Percentiles rank a stretch among this genome's conserved stretches.
Conservation (phyloP, 2,797 vertebrate genomes). For the Pogonophryne albipinna region DNA sequence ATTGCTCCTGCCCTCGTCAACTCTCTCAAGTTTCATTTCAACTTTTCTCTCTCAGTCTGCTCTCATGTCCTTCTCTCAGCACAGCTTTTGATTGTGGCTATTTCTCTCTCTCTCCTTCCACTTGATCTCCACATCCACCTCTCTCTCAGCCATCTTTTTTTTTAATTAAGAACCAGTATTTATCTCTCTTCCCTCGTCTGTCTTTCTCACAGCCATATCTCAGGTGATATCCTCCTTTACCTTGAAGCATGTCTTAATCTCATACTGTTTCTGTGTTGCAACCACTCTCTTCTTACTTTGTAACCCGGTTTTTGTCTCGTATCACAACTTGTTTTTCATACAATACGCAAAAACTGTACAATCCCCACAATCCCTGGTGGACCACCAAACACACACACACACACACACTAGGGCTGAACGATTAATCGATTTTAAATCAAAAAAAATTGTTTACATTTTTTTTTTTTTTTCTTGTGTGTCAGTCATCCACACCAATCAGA, state of each 20-base stretch:
- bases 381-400: no score
- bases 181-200: conserved; percentile 4
- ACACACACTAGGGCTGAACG: no score
- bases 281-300: not conserved
- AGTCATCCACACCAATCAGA: no score
- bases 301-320: not conserved
- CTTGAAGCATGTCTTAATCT: not conserved
- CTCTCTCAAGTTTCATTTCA: conserved; percentile 11
- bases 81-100: conserved; percentile 6
- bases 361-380: no score
- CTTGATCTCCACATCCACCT: conserved; percentile 14
- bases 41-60: conserved; percentile 3
- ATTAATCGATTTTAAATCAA: no score
- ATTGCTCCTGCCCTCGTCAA: conserved; percentile 9
- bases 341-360: not conserved
- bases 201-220: not conserved
- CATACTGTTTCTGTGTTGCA: not conserved
- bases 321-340: not conserved
- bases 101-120: conserved; percentile 13
- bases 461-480: no score
- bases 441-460: no score
- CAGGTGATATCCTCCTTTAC: not conserved
- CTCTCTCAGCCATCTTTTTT: conserved; percentile 12
- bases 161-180: conserved; percentile 30
- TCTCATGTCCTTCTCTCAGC: conserved; percentile 14